These are phyloP conservation scores for Plagodis dolabraria DNA, from an alignment of 2,888 invertebrate genomes.

Conservation along the genomic window DNA sequence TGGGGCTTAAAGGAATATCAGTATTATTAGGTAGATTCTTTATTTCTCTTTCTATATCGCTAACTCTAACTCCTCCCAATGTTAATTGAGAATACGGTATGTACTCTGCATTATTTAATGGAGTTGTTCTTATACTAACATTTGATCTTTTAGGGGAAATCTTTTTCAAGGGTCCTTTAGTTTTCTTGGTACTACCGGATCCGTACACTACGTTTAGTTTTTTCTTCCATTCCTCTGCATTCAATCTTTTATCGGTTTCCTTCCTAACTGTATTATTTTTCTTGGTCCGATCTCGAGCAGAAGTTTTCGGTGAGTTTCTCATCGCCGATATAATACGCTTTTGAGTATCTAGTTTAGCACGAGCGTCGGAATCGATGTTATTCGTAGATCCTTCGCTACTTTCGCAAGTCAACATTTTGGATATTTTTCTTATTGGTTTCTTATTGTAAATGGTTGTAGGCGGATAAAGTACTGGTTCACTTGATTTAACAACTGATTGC, in stretches of 20 bases:
- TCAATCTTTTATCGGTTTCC: slow-evolving; percentile 47
- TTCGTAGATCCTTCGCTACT: slow-evolving; percentile 66
- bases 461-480: slow-evolving; percentile 22
- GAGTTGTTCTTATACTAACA: slow-evolving; percentile 25
- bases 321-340: slow-evolving; percentile 43
- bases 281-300: slow-evolving; percentile 42
- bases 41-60: slow-evolving; percentile 76
- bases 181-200: slow-evolving; percentile 45
- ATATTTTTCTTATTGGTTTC: slow-evolving; percentile 56
- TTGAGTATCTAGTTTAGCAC: slow-evolving; percentile 46
- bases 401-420: slow-evolving; percentile 67
- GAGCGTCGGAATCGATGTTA: slow-evolving; percentile 58
- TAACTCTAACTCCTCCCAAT: slow-evolving; percentile 70
- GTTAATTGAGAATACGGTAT: slow-evolving; percentile 80
- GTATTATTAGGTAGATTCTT: slow-evolving; percentile 60
- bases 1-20: slow-evolving; percentile 65
- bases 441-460: slow-evolving; percentile 33
- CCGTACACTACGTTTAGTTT: slow-evolving; percentile 70
- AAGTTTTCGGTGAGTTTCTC: slow-evolving; percentile 48
- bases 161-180: slow-evolving; percentile 40
- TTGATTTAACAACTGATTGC: slow-evolving; percentile 22
- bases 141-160: slow-evolving; percentile 41
- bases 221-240: slow-evolving; percentile 70
- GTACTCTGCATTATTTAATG: slow-evolving; percentile 67
- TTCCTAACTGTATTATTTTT: slow-evolving; percentile 42